Evolutionary conservation across 1,140 invertebrate species (phyloP), one percentile per base, ranked within the genome.

Genomic region (Ladona fulva): DNA sequence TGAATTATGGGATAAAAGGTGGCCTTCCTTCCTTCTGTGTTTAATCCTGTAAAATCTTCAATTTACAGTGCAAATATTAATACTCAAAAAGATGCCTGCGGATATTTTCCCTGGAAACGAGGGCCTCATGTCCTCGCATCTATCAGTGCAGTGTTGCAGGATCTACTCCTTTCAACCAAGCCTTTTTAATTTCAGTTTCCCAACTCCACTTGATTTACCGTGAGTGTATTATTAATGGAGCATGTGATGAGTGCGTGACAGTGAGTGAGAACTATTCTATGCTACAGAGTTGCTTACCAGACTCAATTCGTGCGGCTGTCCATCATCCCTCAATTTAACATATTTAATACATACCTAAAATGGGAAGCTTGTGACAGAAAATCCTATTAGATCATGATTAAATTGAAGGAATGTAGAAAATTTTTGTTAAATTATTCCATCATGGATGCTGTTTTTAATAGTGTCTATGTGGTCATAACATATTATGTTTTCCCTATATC

Each of bases 371-470:
- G 14, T 66, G 52, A 19, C 52, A 66, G n/a, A 66, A 66, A 66
- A 16, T 66, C n/a, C 52, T 66, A 22, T 6, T 66, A 66, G 52
- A 66, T 66, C 52, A 66, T 66, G 52, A 66, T 66, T 66, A 66
- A 66, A 66, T 66, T 66, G 52, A 66, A 66, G 52, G 52, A 66
- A 66, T 66, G 52, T 66, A 66, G 52, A 19, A 66, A 66, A 66
- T 66, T 66, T 66, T 66, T 66, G 52, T 66, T 66, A 66, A 66
- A 66, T 66, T 66, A 66, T 66, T 66, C 52, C 52, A 66, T 66
- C 52, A 66, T 66, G 52, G 52, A 66, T 66, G 52, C 52, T 66
- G 52, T 66, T 66, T 37, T 66, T 66, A 66, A 66, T 66, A 22
- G 52, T 66, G 52, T 66, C 52, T 66, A 12, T 66, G 12, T 66